phyloP scores from a whole-genome alignment of 2,113 vertebrate genomes.

The Hippocampus barbouri region DNA sequence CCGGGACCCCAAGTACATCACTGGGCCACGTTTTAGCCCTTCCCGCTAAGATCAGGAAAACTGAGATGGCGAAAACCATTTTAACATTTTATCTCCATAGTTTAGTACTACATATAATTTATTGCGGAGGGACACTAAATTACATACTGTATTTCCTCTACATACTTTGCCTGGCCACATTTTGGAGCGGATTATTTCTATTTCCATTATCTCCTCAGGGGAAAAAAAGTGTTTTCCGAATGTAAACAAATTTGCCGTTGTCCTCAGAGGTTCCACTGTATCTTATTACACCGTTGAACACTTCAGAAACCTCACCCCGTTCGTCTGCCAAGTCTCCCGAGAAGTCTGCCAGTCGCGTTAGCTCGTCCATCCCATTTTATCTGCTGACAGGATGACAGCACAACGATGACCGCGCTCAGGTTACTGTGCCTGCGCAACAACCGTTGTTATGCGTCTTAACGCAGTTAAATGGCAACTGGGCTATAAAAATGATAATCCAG shows the following conservation, averaged over 20 bases:
- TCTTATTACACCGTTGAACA: not conserved
- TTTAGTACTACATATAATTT: too few species aligned
- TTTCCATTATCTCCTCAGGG: not conserved
- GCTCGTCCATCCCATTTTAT: constrained; percentile 75
- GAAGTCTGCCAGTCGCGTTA: constrained; percentile 63
- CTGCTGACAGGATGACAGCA: constrained; percentile 47
- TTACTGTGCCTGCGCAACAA: not conserved
- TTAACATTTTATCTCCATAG: too few species aligned
- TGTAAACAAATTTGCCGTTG: not conserved
- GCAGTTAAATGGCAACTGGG: not conserved
- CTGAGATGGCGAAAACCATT: too few species aligned
- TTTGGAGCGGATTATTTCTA: not conserved
- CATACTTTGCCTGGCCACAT: not conserved
- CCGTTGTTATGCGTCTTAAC: not conserved
- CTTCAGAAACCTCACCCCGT: constrained; percentile 62
- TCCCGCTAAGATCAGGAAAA: too few species aligned
- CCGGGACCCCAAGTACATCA: too few species aligned
- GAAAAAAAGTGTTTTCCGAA: not conserved
- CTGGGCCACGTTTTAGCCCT: too few species aligned
- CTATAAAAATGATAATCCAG: not conserved
- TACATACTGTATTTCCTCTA: too few species aligned
- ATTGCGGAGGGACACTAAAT: too few species aligned
- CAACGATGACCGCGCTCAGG: constrained; percentile 21
- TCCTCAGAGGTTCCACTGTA: constrained; percentile 2
- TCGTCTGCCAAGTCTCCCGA: constrained; percentile 59